Evolutionary conservation across 2,888 invertebrate genomes (phyloP), one percentile per base, ranked within the genome.

Genomic region (Ormia ochracea): DNA sequence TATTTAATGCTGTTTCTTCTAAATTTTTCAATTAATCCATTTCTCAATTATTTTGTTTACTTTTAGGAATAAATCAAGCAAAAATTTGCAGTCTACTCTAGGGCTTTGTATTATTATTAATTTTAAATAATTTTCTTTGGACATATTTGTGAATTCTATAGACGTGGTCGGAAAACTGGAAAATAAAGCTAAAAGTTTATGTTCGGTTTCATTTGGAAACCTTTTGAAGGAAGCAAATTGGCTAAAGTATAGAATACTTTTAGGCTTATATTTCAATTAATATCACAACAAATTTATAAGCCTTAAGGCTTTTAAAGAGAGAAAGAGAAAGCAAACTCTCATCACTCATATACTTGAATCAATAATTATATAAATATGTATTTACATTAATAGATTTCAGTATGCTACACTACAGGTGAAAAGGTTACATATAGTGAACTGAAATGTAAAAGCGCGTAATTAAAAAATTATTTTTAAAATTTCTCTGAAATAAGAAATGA

Each of bases 241-340:
- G 0, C 41, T 41, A 7, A 38, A 9, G 10, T 1, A 17, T 19
- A n/a, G 43, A 9, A 59, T 66, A 58, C 65, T 45, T 72, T 66
- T 21, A 36, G 77, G 59, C 66, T 78, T 66, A 54, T 38, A 61
- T 58, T 61, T 66, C 59, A 50, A 66, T 70, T 59, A 66, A 41
- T 50, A 48, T 41, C 31, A n/a, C 43, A 61, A 59, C 66, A 66
- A 66, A 65, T 72, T 50, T 59, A 41, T 66, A 72, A 54, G 59
- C 59, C 19, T 33, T 17, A 66, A 50, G 52, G 56, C 56, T 54
- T 45, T 77, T 52, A 12, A 38, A 58, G 21, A 48, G 19, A 50
- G 43, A 58, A 21, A 48, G 19, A 50, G 43, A 43, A 52, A 48
- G 19, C 33, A 56, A 63, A 41, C 28, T 54, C 19, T 26, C 4